Conservation (phyloP, 2,888 invertebrate species). For the Nomada ruficornis region DNA sequence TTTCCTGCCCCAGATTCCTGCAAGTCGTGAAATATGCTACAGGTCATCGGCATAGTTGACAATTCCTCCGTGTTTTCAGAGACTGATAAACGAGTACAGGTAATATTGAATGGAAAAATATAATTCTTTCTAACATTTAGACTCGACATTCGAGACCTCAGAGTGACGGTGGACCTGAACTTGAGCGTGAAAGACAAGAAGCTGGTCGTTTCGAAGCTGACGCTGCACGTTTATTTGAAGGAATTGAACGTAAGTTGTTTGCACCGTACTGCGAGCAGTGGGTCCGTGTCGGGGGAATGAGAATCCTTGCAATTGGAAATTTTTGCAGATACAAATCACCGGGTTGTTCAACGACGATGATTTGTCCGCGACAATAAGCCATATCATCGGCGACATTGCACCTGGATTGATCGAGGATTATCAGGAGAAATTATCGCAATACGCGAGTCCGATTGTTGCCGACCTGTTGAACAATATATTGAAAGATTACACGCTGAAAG, state of each 20-base stretch:
- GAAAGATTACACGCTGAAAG: constrained; percentile 35
- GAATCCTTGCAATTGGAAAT: not conserved
- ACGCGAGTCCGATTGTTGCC: constrained; percentile 15
- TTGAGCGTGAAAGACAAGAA: not conserved
- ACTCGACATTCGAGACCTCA: not conserved
- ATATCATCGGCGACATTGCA: constrained; percentile 62
- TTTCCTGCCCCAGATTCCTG: not conserved
- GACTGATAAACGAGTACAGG: too few relatives aligned
- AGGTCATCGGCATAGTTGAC: not conserved
- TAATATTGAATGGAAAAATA: too few relatives aligned
- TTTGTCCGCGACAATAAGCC: constrained; percentile 66
- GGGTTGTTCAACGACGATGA: constrained; percentile 72
- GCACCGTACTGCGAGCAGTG: accelerated
- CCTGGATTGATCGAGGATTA: constrained; percentile 67
- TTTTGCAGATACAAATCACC: constrained; percentile 54
- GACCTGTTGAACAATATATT: constrained; percentile 52
- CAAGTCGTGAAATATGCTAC: not conserved
- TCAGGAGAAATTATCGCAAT: constrained; percentile 54
- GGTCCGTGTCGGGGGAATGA: not conserved
- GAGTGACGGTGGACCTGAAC: not conserved
- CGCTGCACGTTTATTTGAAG: constrained; percentile 23
- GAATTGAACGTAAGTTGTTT: constrained; percentile 56
- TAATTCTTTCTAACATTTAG: constrained; percentile 33
- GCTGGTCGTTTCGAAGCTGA: constrained; percentile 30
- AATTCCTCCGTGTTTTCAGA: not conserved